Percentiles rank a stretch among this genome's conserved stretches.
Conservation (phyloP, 2,888 invertebrate genomes). For the Leistus spinibarbis region DNA sequence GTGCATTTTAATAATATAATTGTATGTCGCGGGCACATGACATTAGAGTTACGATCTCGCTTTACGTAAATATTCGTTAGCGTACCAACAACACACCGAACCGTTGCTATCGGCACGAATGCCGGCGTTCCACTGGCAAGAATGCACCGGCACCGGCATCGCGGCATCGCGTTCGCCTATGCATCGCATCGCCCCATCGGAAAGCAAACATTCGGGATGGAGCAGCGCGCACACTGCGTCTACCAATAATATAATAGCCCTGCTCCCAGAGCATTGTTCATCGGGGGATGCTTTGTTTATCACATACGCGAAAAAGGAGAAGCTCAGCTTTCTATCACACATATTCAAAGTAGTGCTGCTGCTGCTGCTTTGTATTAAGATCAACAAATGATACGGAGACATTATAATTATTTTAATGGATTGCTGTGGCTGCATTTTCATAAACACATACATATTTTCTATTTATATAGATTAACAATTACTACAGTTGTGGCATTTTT, state of each 20-base stretch:
- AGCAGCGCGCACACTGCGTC: neutral
- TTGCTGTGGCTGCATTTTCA: neutral
- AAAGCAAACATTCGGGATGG: neutral
- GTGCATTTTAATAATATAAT: neutral
- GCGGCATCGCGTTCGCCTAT: neutral
- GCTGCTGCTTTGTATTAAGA: conserved; percentile 9
- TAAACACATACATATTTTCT: neutral
- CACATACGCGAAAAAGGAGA: neutral
- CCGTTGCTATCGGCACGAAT: neutral
- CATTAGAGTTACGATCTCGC: neutral
- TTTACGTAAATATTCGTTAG: neutral
- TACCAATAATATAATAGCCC: conserved; percentile 17
- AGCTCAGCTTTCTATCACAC: neutral
- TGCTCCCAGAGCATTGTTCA: conserved; percentile 29
- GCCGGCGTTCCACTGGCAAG: conserved; percentile 25
- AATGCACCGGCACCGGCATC: conserved; percentile 16
- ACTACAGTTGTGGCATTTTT: too few relatives aligned
- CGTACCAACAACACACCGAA: neutral
- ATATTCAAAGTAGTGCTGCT: neutral
- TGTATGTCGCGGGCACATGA: neutral
- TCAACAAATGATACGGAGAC: conserved; percentile 9
- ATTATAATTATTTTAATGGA: conserved; percentile 35
- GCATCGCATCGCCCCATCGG: neutral
- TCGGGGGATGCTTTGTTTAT: conserved; percentile 29
- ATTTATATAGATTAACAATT: neutral